Percentiles rank a stretch among this genome's conserved stretches.
Evolutionary conservation across 2,888 invertebrate species (phyloP).

Genomic region (Drosophila bunnanda): DNA sequence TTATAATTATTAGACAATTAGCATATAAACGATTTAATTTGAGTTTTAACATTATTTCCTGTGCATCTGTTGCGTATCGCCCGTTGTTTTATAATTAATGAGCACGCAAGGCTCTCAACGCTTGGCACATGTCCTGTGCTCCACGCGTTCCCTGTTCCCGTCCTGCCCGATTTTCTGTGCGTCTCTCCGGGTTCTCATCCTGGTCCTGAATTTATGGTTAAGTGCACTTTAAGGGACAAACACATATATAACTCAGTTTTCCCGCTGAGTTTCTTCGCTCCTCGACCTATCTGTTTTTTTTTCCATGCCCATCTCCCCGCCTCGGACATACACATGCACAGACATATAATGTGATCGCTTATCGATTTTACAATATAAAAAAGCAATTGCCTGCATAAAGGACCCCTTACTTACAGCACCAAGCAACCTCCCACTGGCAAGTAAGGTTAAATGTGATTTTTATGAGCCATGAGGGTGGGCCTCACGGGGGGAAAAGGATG

Average conservation of each 20-base stretch:
- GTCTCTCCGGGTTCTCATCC: slow-evolving; percentile 32
- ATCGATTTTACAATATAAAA: slow-evolving; percentile 81
- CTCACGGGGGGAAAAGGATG: slow-evolving; percentile 19
- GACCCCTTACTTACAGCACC: slow-evolving; percentile 10
- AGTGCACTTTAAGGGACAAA: slow-evolving; percentile 79
- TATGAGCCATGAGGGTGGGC: slow-evolving; percentile 65
- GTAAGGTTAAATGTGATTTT: slow-evolving; percentile 72
- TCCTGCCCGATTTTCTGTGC: slow-evolving; percentile 18
- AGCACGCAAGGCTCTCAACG: slow-evolving; percentile 67
- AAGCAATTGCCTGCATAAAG: slow-evolving; percentile 78
- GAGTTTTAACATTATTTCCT: not conserved
- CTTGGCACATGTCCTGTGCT: slow-evolving; percentile 30
- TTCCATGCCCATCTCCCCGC: not conserved
- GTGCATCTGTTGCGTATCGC: slow-evolving; percentile 56
- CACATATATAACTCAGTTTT: slow-evolving; percentile 75
- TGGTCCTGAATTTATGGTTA: slow-evolving; percentile 75
- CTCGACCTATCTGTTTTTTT: slow-evolving; percentile 44
- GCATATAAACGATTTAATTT: not conserved
- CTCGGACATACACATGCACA: slow-evolving; percentile 10
- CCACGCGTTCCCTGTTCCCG: not conserved
- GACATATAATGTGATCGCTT: slow-evolving; percentile 78
- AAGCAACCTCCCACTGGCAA: slow-evolving; percentile 25
- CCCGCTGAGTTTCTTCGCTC: slow-evolving; percentile 65
- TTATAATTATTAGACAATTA: not conserved
- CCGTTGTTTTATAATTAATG: slow-evolving; percentile 81